These are phyloP conservation scores for Valencia hispanica DNA, from an alignment of 2,797 vertebrate genomes.

Conservation along the genomic window DNA sequence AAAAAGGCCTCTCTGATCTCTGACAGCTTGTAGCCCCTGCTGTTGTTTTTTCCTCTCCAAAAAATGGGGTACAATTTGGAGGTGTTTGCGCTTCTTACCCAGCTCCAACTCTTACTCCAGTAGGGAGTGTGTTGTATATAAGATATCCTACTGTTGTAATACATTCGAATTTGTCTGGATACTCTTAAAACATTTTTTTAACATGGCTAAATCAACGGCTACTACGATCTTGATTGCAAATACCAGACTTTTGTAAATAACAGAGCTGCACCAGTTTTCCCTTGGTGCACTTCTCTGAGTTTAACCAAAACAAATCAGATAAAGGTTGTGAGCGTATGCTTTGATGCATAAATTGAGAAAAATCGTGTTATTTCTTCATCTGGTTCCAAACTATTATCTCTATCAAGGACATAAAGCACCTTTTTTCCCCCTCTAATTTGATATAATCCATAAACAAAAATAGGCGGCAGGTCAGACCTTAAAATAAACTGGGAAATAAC, in stretches of 20 bases:
- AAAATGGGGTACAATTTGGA: neutral
- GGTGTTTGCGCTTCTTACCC: neutral
- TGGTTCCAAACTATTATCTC: neutral
- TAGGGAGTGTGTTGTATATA: too few relatives aligned
- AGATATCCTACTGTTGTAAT: too few relatives aligned
- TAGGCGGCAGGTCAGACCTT: neutral
- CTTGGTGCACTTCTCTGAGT: neutral
- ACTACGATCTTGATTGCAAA: neutral
- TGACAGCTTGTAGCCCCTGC: neutral
- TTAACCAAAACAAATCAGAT: neutral
- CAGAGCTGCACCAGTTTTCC: neutral
- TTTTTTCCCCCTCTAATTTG: neutral
- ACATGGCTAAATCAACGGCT: neutral
- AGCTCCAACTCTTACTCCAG: neutral
- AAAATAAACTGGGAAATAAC: neutral
- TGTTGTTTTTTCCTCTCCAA: neutral
- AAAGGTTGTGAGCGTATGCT: neutral
- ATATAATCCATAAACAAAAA: neutral
- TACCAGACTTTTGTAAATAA: neutral
- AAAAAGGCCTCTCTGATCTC: neutral
- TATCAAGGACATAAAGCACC: neutral
- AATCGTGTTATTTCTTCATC: neutral
- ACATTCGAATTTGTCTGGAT: too few relatives aligned
- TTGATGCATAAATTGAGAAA: neutral
- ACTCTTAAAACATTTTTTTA: neutral